Evolutionary conservation across 2,888 invertebrate species (phyloP).

Genomic region (Philereme vetulata): DNA sequence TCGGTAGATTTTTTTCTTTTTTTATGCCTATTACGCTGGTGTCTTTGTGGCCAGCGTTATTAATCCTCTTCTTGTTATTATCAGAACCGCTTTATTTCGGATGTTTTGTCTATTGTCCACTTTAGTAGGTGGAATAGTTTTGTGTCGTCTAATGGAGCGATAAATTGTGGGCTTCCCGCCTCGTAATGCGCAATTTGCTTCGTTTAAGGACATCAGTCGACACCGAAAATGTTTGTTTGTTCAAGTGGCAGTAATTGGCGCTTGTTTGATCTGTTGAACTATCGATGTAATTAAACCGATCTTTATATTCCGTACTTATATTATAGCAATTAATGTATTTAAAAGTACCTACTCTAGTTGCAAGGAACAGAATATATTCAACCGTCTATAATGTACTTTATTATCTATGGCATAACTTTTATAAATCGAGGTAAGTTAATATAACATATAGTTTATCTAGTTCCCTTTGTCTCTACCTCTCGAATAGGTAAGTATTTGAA

Average conservation of each 20-base stretch:
- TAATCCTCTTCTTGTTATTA: constrained; percentile 72
- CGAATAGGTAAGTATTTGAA: constrained; percentile 13
- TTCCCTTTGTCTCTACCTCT: constrained; percentile 8
- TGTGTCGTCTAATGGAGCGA: constrained; percentile 49
- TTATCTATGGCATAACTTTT: too few species aligned
- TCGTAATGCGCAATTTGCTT: constrained; percentile 46
- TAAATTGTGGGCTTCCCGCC: constrained; percentile 49
- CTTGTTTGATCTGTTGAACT: neutral
- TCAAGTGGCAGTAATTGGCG: constrained; percentile 7
- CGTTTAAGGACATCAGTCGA: constrained; percentile 27
- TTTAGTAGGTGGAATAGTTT: constrained; percentile 51
- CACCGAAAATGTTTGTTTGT: constrained; percentile 12
- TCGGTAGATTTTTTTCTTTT: constrained; percentile 43
- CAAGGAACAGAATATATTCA: too few species aligned
- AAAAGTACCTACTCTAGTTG: too few species aligned
- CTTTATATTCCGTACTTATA: too few species aligned
- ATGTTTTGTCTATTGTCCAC: constrained; percentile 54
- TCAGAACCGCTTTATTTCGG: constrained; percentile 69
- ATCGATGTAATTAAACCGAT: too few species aligned
- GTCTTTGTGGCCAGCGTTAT: constrained; percentile 52
- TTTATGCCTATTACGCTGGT: constrained; percentile 38
- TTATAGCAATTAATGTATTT: too few species aligned
- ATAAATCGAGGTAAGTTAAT: too few species aligned
- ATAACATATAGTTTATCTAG: neutral
- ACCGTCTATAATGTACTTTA: too few species aligned